Base-by-base conservation (phyloP, 1,140 invertebrate species). In the Diabrotica undecimpunctata region DNA sequence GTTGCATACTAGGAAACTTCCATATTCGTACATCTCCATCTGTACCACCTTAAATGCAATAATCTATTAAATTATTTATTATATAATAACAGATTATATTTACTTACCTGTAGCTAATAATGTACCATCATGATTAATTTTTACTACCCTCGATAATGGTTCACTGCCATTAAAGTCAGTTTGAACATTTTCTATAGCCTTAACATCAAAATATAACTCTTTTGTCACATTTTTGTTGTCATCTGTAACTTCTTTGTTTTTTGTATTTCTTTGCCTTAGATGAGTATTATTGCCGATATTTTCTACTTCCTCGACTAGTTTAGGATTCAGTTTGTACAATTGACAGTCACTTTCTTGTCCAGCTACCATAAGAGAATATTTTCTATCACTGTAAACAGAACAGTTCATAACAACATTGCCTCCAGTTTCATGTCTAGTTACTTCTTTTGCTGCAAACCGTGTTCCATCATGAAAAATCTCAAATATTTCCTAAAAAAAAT, bases 281-380 rank as follows among this genome's bases (percentile, higher is more conserved):
- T 75, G 71, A 54, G 80, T 65, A 81, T 81, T 54, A 83, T 72
- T 53, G 35, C 72, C 76, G 67, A 81, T 80, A 7, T 65, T 77
- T 67, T 81, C 72, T 54, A 83, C 75, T 66, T 83, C 83, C 62
- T 82, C 79, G 11, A 77, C 82, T 67, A 92, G 81, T 64, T 88
- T 86, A 54, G 88, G 85, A 75, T 89, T 90, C 0, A 97, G 87
- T 77, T 86, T 87, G 75, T 96, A 96, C 66, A 96, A 81, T 73
- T 95, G 92, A 79, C 94, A 96, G 73, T 94, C 90, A 60, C 90
- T 94, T 82, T 97, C 94, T 81, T 95, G 91, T 2, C 94, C 95
- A 50, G 92, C 92, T 14, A 90, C 91, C n/a, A 97, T 78, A 77
- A 89, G 90, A 7, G 88, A 88, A 70, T 86, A 83, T 70, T 89